Conservation (phyloP, 2,113 vertebrate genomes). For the Pelmatolapia mariae region DNA sequence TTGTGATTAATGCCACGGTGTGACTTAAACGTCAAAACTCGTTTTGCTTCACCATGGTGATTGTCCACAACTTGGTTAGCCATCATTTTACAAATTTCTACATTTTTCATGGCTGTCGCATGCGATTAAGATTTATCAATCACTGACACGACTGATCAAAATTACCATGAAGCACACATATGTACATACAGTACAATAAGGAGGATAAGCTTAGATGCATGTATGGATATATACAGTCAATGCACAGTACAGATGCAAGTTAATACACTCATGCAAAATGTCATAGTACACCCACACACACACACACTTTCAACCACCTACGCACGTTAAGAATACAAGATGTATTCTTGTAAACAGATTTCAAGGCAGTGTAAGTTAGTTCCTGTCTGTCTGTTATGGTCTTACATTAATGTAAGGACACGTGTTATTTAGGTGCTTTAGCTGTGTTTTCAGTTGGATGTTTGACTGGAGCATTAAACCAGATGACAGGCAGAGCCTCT, state of each 20-base stretch:
- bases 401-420: neutral
- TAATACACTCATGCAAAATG: conserved; percentile 7
- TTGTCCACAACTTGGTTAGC: neutral
- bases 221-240: conserved; percentile 21
- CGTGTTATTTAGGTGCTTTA: neutral
- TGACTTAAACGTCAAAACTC: neutral
- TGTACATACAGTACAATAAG: conserved; percentile 9
- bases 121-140: neutral
- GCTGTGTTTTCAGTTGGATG: neutral
- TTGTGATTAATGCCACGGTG: neutral
- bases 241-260: conserved; percentile 17
- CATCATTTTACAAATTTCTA: conserved; percentile 36
- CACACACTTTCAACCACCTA: neutral
- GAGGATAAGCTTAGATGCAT: neutral
- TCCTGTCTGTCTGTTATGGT: neutral
- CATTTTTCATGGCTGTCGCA: conserved; percentile 3
- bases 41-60: neutral
- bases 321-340: neutral
- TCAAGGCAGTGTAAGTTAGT: conserved; percentile 20
- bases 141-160: neutral
- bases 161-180: neutral
- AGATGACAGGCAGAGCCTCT: neutral
- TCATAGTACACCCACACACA: neutral
- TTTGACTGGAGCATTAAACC: neutral
- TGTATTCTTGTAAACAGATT: conserved; percentile 38